These are phyloP conservation scores for Lutjanus erythropterus DNA, from an alignment of 2,113 vertebrate species.

Conservation along the genomic window DNA sequence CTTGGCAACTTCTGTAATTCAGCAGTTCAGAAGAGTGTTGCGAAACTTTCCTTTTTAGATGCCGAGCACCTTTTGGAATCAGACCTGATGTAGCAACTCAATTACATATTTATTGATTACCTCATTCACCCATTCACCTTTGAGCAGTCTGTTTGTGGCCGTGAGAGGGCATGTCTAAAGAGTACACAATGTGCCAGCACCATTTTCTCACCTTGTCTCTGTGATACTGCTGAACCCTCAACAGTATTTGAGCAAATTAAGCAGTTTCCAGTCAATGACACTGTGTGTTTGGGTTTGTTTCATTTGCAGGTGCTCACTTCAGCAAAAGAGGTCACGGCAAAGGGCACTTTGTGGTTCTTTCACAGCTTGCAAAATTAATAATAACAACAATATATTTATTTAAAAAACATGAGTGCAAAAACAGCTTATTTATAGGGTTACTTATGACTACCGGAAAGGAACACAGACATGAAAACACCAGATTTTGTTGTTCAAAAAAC, in stretches of 20 bases:
- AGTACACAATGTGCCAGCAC: background rate
- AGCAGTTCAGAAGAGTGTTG: background rate
- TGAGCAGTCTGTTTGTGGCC: background rate
- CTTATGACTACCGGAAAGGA: background rate
- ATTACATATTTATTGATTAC: background rate
- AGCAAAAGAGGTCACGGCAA: background rate
- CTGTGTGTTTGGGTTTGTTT: constrained; percentile 2
- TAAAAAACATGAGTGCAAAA: background rate
- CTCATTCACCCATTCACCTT: background rate
- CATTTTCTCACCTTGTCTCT: background rate
- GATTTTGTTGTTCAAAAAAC: background rate
- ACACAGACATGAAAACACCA: background rate
- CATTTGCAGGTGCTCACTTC: constrained; percentile 6
- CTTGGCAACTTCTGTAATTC: background rate
- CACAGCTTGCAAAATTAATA: background rate
- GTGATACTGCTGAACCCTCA: background rate
- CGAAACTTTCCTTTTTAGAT: background rate
- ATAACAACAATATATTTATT: no score
- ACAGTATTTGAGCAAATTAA: background rate
- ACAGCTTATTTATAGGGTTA: background rate
- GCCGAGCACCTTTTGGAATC: background rate
- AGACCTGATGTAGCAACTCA: background rate
- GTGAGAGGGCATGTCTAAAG: background rate
- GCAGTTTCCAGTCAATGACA: constrained; percentile 13
- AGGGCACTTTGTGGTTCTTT: constrained; percentile 1